phyloP scores from a whole-genome alignment of 2,888 invertebrate genomes.

The Yponomeuta plumbellus region DNA sequence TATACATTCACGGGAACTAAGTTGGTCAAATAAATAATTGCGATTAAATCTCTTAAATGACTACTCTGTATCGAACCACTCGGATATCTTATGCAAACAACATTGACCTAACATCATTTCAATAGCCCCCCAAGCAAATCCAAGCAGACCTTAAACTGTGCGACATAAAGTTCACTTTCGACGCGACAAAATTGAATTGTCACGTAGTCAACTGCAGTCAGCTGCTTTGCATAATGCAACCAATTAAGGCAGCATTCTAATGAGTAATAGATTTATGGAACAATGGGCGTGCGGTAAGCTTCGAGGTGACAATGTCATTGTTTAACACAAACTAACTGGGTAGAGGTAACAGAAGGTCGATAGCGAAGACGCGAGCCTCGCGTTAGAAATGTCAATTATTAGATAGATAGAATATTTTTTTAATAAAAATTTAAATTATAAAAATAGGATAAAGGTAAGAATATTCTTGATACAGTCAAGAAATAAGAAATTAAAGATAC shows the following conservation, averaged over 20 bases:
- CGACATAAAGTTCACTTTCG: background rate
- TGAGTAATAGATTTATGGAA: constrained; percentile 30
- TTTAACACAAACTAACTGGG: background rate
- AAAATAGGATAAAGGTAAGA: no score
- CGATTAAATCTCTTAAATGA: no score
- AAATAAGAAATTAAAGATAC: no score
- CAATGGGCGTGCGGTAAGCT: constrained; percentile 55
- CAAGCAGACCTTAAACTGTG: background rate
- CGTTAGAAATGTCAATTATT: no score
- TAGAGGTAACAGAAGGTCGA: background rate
- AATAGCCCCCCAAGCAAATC: background rate
- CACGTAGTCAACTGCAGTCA: constrained; percentile 25
- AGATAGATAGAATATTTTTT: no score
- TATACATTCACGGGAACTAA: no score
- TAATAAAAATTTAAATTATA: no score
- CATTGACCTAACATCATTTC: background rate
- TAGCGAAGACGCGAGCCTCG: background rate
- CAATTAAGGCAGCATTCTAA: constrained; percentile 54
- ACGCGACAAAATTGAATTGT: constrained; percentile 11
- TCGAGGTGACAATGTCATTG: constrained; percentile 11
- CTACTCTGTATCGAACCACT: no score
- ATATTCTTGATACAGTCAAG: no score
- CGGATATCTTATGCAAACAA: background rate
- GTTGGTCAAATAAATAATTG: no score
- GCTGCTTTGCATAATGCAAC: constrained; percentile 44